Evolutionary conservation across 1,140 invertebrate genomes (phyloP).

Genomic region (Diploscapter pachys): DNA sequence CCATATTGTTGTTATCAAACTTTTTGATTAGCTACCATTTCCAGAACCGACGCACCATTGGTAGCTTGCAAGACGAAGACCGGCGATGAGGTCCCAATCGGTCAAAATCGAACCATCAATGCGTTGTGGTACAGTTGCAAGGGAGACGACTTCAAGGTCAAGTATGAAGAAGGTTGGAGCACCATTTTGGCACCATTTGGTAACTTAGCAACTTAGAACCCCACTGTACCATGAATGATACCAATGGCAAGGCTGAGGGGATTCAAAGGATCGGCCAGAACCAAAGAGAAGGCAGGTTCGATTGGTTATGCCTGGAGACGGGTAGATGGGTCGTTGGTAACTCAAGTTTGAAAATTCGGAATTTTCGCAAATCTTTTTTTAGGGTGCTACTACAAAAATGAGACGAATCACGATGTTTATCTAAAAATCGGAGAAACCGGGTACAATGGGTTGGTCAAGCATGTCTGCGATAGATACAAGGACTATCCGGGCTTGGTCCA

Average conservation of each 20-base stretch:
- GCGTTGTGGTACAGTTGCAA: constrained; percentile 51
- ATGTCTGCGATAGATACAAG: constrained; percentile 53
- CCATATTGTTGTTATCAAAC: too few relatives aligned
- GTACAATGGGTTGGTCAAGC: constrained; percentile 53
- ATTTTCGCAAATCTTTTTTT: constrained; percentile 2
- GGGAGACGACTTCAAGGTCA: constrained; percentile 39
- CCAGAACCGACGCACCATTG: constrained; percentile 42
- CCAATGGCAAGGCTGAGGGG: neutral
- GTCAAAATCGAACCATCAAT: constrained; percentile 47
- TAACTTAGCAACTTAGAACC: constrained; percentile 40
- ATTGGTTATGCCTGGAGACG: constrained; percentile 56
- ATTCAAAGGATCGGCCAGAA: constrained; percentile 47
- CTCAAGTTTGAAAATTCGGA: neutral
- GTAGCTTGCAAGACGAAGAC: constrained; percentile 38
- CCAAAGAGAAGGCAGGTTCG: constrained; percentile 52
- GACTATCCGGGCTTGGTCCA: constrained; percentile 55
- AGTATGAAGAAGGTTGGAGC: constrained; percentile 49
- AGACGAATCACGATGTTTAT: constrained; percentile 50
- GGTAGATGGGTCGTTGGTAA: constrained; percentile 56
- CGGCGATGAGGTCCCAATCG: constrained; percentile 34
- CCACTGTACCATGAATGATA: constrained; percentile 43
- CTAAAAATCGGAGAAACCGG: constrained; percentile 46
- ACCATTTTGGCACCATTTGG: neutral
- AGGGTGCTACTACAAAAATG: constrained; percentile 58
- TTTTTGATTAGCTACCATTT: constrained; percentile 10